Conservation (phyloP, 2,888 invertebrate species). For the Lucinisca nassula region DNA sequence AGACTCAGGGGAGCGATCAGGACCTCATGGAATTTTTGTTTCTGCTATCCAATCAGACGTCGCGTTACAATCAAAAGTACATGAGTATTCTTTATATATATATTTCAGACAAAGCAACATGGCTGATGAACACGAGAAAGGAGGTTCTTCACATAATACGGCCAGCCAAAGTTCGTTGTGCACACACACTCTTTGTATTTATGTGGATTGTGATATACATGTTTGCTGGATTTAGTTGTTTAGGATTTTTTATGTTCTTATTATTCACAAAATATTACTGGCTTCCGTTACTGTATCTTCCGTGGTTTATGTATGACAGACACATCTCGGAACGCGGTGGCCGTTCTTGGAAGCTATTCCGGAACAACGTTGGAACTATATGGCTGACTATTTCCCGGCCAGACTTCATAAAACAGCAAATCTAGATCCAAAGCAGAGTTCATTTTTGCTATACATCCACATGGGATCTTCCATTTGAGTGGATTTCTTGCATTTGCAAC, state of each 20-base stretch:
- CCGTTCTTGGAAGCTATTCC: conserved; percentile 90
- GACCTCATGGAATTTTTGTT: too few species aligned
- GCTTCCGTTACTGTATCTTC: conserved; percentile 83
- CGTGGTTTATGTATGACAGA: conserved; percentile 89
- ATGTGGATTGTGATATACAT: conserved; percentile 92
- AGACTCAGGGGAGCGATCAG: too few species aligned
- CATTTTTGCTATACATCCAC: conserved; percentile 95
- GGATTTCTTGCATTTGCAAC: conserved; percentile 94
- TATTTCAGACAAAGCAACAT: too few species aligned
- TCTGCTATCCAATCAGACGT: too few species aligned
- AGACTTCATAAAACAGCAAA: conserved; percentile 94
- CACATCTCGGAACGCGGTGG: conserved; percentile 90
- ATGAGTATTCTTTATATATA: too few species aligned
- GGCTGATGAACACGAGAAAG: too few species aligned
- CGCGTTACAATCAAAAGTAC: too few species aligned
- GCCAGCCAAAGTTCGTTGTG: too few species aligned
- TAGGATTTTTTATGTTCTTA: conserved; percentile 90
- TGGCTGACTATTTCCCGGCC: conserved; percentile 94
- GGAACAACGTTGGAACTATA: conserved; percentile 92
- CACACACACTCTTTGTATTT: conserved; percentile 93
- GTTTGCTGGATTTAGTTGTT: conserved; percentile 86
- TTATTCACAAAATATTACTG: conserved; percentile 87
- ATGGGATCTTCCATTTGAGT: conserved; percentile 95
- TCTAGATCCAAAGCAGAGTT: conserved; percentile 93
- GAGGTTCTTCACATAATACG: too few species aligned